phyloP scores from a whole-genome alignment of 1,140 invertebrate species.

The Cyphomyrmex costatus region DNA sequence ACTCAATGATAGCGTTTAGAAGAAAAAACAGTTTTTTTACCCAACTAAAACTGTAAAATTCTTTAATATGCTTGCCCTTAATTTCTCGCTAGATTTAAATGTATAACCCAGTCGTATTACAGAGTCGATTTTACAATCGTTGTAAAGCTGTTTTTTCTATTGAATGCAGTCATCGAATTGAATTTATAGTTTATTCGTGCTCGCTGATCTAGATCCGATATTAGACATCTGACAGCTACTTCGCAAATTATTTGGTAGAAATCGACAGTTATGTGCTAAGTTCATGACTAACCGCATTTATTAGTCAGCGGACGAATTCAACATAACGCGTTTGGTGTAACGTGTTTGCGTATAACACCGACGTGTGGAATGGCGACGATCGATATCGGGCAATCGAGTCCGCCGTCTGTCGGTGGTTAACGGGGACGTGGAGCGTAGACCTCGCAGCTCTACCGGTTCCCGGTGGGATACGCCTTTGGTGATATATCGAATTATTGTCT shows the following conservation, averaged over 20 bases:
- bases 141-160: too few species aligned
- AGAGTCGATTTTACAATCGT: too few species aligned
- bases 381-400: slow-evolving; percentile 75
- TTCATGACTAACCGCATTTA: slow-evolving; percentile 65
- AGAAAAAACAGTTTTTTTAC: too few species aligned
- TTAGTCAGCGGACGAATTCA: slow-evolving; percentile 68
- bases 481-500: slow-evolving; percentile 78
- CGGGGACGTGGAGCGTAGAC: slow-evolving; percentile 63
- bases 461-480: slow-evolving; percentile 65
- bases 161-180: background rate
- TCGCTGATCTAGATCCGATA: background rate
- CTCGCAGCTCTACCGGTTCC: slow-evolving; percentile 50
- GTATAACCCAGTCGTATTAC: too few species aligned
- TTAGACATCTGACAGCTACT: background rate
- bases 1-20: background rate
- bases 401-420: slow-evolving; percentile 74
- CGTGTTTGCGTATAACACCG: slow-evolving; percentile 55
- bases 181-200: background rate
- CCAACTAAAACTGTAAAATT: too few species aligned
- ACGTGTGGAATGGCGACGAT: slow-evolving; percentile 57
- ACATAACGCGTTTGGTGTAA: slow-evolving; percentile 53
- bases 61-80: too few species aligned
- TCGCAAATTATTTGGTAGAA: slow-evolving; percentile 4
- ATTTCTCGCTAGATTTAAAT: too few species aligned
- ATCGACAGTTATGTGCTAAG: background rate